These are phyloP conservation scores for Hozukius guyotensis DNA, from an alignment of 2,797 vertebrate genomes.

Conservation along the genomic window DNA sequence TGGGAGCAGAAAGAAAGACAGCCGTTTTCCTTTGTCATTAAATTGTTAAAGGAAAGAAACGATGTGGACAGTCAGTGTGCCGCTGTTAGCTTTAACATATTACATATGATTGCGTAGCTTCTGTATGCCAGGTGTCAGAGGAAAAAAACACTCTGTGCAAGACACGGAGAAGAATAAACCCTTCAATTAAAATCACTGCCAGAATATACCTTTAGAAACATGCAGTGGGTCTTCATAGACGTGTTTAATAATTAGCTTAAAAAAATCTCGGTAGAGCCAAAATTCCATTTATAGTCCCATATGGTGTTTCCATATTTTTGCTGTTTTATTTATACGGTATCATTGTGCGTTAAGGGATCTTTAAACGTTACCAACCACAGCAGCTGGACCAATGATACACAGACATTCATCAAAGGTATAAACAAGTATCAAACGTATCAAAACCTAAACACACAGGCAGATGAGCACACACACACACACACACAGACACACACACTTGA, in stretches of 20 bases:
- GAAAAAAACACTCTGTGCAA: slow-evolving; percentile 19
- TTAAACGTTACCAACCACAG: slow-evolving; percentile 36
- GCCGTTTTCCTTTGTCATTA: slow-evolving; percentile 43
- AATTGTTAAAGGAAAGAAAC: slow-evolving; percentile 24
- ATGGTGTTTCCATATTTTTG: background rate
- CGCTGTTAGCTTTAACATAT: slow-evolving; percentile 20
- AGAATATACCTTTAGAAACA: background rate
- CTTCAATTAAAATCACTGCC: background rate
- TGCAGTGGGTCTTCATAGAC: background rate
- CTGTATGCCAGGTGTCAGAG: background rate
- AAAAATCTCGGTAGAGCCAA: background rate
- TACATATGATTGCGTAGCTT: background rate
- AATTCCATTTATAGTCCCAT: background rate
- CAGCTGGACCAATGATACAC: slow-evolving; percentile 20
- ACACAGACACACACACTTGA: slow-evolving; percentile 19
- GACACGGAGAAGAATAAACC: background rate
- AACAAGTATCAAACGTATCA: slow-evolving; percentile 19
- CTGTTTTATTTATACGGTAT: background rate
- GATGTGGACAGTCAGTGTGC: slow-evolving; percentile 13
- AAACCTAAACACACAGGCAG: slow-evolving; percentile 18
- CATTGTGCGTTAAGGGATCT: slow-evolving; percentile 25
- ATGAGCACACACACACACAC: slow-evolving; percentile 28
- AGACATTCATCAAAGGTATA: slow-evolving; percentile 32
- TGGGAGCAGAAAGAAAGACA: slow-evolving; percentile 54
- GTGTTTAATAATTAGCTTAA: background rate